Percentiles rank a stretch among this genome's conserved stretches.
Evolutionary conservation across 2,888 invertebrate genomes (phyloP).

Genomic region (Stictocephala bisonia): DNA sequence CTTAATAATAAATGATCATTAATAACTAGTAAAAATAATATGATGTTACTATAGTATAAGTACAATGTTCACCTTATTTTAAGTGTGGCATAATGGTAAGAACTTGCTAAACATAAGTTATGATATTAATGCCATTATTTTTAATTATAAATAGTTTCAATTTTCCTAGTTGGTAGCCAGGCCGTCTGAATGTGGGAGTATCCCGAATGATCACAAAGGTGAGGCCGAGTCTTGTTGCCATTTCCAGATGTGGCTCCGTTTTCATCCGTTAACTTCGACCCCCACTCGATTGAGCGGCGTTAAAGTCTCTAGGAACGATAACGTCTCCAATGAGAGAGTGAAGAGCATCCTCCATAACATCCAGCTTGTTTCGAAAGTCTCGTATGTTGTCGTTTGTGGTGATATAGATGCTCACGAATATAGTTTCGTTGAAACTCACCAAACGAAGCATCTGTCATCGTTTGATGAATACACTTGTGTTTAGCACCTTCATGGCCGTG

Average conservation of each 20-base stretch:
- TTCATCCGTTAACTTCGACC: conserved; percentile 52
- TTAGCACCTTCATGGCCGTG: conserved; percentile 52
- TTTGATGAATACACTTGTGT: conserved; percentile 21
- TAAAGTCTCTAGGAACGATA: conserved; percentile 47
- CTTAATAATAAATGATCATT: too few relatives aligned
- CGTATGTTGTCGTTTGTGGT: conserved; percentile 43
- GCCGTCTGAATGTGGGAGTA: too few relatives aligned
- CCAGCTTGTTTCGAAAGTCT: conserved; percentile 22
- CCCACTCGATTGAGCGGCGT: conserved; percentile 55
- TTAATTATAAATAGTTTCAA: too few relatives aligned
- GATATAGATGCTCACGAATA: conserved; percentile 40
- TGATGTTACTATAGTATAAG: too few relatives aligned
- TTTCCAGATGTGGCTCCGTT: conserved; percentile 56
- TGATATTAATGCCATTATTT: too few relatives aligned
- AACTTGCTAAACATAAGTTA: too few relatives aligned
- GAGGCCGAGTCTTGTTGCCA: conserved; percentile 53
- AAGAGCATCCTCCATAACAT: background rate
- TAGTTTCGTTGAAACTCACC: conserved; percentile 41
- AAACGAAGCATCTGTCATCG: conserved; percentile 44
- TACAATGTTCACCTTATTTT: too few relatives aligned
- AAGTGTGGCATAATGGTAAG: too few relatives aligned
- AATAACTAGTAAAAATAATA: too few relatives aligned
- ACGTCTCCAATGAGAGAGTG: background rate
- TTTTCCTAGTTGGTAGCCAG: too few relatives aligned
- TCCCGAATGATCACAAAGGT: conserved; percentile 49